Evolutionary conservation across 2,113 vertebrate genomes (phyloP), one percentile per base, ranked within the genome.

Genomic region (Galemys pyrenaicus): DNA sequence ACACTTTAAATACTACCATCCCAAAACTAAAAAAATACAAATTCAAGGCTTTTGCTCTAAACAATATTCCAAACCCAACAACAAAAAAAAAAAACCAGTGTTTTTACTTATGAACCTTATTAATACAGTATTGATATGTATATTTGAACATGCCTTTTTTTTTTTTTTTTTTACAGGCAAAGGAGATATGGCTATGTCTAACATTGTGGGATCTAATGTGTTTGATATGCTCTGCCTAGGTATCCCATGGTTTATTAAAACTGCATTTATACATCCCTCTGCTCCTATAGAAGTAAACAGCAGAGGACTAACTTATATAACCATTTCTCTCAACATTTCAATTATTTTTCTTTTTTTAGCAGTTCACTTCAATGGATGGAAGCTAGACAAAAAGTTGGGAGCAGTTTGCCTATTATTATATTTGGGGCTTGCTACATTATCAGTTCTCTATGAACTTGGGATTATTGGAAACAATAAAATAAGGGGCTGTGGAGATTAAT

Each of bases 171-270:
- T 96, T 97, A 67, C 98, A 99, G 99, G 99, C 89, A 99, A 99
- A 98, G 99, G 99, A 30, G 99, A 99, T 97, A 99, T 99, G 99
- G 99, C 99, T 92, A 99, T 99, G 99, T 99, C 99, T 91, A 99
- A 99, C 98, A 99, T 99, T 20, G 99, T 99, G 95, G 99, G 99
- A 96, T 99, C 99, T 35, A 99, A 99, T 1, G 99, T 99, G 20
- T 99, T 99, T 88, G 99, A 99, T 96, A 98, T 99, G 99, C 98
- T 99, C 60, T 99, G 99, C 95, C 98, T 99, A 91, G 99, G 99
- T 54, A 96, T 99, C 92, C 99, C 99, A 0, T 99, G 99, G 99
- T 99, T 99, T 98, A 99, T 99, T 96, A 99, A 99, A 97, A 99
- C 99, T 8, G 99, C 98, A 89, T 99, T 99, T 96, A 97, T 99